A percentile compares a stretch with the other conserved stretches of the same genome.
phyloP scores from a whole-genome alignment of 2,797 vertebrate genomes.

The Eulemur albifrons region DNA sequence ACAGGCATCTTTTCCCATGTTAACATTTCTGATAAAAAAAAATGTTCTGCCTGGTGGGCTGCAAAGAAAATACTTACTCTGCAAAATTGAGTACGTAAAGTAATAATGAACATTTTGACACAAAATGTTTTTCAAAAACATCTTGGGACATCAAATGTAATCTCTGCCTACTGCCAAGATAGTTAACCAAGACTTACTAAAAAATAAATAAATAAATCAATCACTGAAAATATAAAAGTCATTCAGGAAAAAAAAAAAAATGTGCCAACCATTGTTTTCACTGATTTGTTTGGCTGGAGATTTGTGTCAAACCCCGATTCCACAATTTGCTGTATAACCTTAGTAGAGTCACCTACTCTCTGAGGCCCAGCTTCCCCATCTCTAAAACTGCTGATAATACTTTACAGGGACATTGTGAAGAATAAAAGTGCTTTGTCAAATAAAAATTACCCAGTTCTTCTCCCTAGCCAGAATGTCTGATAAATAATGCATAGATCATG shows the following conservation, averaged over 20 bases:
- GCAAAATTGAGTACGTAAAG: not conserved
- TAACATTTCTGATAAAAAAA: not conserved
- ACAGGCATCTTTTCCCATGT: conserved; percentile 1
- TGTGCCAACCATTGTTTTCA: not conserved
- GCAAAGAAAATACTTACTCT: conserved; percentile 21
- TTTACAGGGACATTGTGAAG: not conserved
- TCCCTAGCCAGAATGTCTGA: not conserved
- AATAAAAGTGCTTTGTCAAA: not conserved
- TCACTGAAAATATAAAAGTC: not conserved
- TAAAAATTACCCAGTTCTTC: not conserved
- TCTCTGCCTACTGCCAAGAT: not conserved
- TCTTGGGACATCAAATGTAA: not conserved
- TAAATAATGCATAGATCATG: not conserved
- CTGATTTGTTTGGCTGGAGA: not conserved
- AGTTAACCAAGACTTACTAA: not conserved
- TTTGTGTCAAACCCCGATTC: not conserved
- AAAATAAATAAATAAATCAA: not conserved
- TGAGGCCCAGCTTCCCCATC: not conserved
- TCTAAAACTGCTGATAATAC: not conserved
- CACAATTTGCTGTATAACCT: not conserved
- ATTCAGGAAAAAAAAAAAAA: not conserved
- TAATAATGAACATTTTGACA: not conserved
- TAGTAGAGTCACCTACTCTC: not conserved
- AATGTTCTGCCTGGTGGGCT: conserved; percentile 3
- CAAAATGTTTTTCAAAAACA: not conserved